Evolutionary conservation across 2,888 invertebrate species (phyloP).

Genomic region (Sabellastarte sp.): DNA sequence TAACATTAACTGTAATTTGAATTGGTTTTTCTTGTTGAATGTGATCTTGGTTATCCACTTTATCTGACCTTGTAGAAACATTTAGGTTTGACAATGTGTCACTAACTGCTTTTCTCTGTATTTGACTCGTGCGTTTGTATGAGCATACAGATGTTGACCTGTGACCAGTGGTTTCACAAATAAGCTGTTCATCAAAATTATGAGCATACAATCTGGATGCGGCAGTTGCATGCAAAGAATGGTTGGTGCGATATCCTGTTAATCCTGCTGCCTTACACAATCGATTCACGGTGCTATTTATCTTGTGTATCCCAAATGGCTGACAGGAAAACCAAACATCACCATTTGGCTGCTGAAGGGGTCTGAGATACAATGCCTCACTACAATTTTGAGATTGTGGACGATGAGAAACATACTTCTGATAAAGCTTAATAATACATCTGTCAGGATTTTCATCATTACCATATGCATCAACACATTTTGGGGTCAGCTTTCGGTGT

Average conservation of each 20-base stretch:
- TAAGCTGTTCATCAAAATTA: neutral
- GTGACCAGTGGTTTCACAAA: constrained; percentile 1
- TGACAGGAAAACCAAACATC: neutral
- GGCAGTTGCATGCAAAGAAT: neutral
- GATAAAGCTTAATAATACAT: neutral
- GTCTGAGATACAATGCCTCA: too few species aligned
- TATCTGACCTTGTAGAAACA: too few species aligned
- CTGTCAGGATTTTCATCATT: neutral
- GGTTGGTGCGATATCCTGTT: neutral
- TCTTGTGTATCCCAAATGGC: neutral
- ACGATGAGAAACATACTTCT: neutral
- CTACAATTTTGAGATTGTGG: neutral
- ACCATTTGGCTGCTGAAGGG: too few species aligned
- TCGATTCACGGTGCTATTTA: neutral
- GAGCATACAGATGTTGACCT: neutral
- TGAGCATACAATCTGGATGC: neutral
- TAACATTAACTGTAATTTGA: too few species aligned
- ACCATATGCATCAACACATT: neutral
- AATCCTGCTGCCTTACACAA: neutral
- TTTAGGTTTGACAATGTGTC: too few species aligned
- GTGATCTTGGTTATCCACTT: too few species aligned
- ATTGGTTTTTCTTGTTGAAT: too few species aligned
- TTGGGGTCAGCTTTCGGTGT: neutral
- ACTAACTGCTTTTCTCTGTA: too few species aligned
- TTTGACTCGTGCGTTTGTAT: neutral